Base-by-base conservation (phyloP, 2,797 vertebrate species). In the Malurus leucopterus region DNA sequence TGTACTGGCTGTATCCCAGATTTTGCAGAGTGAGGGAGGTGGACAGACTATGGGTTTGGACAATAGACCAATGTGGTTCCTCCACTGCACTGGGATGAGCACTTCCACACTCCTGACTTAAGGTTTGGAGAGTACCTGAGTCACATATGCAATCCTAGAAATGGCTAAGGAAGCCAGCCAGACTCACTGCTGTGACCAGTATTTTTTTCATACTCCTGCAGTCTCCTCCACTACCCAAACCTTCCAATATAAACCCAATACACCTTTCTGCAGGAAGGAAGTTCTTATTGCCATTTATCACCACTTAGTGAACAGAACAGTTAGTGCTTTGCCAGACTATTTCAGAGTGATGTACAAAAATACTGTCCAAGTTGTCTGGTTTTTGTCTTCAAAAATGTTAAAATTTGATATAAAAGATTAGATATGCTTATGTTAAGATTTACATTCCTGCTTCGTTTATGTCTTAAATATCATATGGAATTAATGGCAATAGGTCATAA, bases 21-120 rank as follows among this genome's bases (percentile, higher is more conserved):
- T n/a, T 9, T 40, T 54, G n/a, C 54, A 53, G 76, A n/a, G 8
- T 27, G 24, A 50, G 47, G 8, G 30, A 34, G 38, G 9, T 15
- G 27, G 61, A 4, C 14, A 11, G 64, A 20, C 0, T 27, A 89
- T 40, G 7, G 63, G 4, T 50, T 34, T 64, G 41, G 69, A 6
- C 26, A 17, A 5, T 0, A 20, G 54, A 10, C 40, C 59, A 46
- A 8, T 18, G 10, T 8, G 36, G 23, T 30, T 61, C 40, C 59
- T 50, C 24, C 11, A 12, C 12, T 49, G 3, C 4, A 10, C 14
- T 44, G 41, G 44, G 21, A 15, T 63, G 38, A 18, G 26, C 0
- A 0, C 46, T 83, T 38, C 34, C 32, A 29, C 14, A 0, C 21
- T 59, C 23, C 8, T 41, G n/a, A n/a, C 18, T 62, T 57, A 8